Percentiles rank a stretch among this genome's conserved stretches.
phyloP scores from a whole-genome alignment of 1,140 invertebrate species.

The Drosophila nasuta region DNA sequence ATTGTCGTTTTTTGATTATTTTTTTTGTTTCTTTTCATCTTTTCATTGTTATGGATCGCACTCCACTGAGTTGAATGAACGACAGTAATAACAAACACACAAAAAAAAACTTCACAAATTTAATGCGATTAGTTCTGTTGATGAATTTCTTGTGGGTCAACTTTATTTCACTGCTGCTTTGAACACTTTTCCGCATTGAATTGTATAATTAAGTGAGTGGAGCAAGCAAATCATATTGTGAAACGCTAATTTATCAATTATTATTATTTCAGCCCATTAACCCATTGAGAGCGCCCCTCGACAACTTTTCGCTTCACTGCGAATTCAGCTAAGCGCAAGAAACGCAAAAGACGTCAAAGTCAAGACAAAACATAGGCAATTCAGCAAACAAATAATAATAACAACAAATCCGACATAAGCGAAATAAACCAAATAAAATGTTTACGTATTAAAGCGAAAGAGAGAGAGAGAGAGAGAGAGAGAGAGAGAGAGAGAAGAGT shows the following conservation, averaged over 20 bases:
- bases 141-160: slow-evolving; percentile 7
- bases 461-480: slow-evolving; percentile 22
- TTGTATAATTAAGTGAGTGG: slow-evolving; percentile 6
- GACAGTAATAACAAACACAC: slow-evolving; percentile 7
- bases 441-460: slow-evolving; percentile 45
- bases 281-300: neutral
- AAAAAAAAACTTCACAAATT: slow-evolving; percentile 9
- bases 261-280: slow-evolving; percentile 27
- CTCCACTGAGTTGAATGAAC: slow-evolving; percentile 21
- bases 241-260: slow-evolving; percentile 24
- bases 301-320: neutral
- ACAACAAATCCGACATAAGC: slow-evolving; percentile 15
- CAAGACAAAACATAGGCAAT: slow-evolving; percentile 21
- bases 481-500: slow-evolving; percentile 20
- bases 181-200: slow-evolving; percentile 15
- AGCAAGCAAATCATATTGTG: neutral
- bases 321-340: slow-evolving; percentile 23
- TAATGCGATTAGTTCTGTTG: slow-evolving; percentile 35
- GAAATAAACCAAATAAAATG: slow-evolving; percentile 20
- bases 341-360: slow-evolving; percentile 9
- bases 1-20: slow-evolving; percentile 8
- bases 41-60: slow-evolving; percentile 21
- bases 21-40: neutral
- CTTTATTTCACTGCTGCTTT: neutral
- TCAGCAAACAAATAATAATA: slow-evolving; percentile 13